phyloP scores from a whole-genome alignment of 2,797 vertebrate species.

The Gallirallus australis region DNA sequence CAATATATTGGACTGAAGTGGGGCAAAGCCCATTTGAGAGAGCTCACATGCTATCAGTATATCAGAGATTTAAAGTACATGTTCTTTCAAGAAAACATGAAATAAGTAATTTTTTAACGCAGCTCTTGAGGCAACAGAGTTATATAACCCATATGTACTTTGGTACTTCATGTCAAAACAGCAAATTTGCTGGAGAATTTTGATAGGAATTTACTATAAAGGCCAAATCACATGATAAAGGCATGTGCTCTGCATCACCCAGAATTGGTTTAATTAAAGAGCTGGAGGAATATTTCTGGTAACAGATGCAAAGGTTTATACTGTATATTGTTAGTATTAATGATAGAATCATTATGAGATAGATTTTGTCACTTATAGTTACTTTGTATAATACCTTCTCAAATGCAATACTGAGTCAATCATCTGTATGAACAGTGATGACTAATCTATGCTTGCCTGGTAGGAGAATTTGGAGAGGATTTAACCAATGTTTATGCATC shows the following conservation, averaged over 20 bases:
- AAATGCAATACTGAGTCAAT: not conserved
- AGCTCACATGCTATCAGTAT: not conserved
- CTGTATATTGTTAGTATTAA: not conserved
- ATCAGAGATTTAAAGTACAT: not conserved
- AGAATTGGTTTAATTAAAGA: not conserved
- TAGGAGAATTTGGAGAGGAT: not conserved
- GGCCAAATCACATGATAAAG: not conserved
- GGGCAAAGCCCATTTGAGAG: not conserved
- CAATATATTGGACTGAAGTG: accelerated
- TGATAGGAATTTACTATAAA: not conserved
- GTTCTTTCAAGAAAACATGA: not conserved
- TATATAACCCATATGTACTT: not conserved
- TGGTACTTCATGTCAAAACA: not conserved
- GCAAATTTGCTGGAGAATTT: not conserved
- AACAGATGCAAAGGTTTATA: not conserved
- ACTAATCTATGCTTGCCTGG: not conserved
- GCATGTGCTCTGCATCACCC: not conserved
- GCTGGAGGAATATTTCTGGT: not conserved
- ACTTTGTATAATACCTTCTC: not conserved
- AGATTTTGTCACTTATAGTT: not conserved
- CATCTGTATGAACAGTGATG: not conserved
- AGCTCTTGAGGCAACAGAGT: not conserved
- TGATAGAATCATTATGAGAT: not conserved
- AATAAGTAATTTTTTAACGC: not conserved
- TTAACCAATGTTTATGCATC: not conserved